Evolutionary conservation across 2,797 vertebrate genomes (phyloP).

Genomic region (Acanthiza pusilla): DNA sequence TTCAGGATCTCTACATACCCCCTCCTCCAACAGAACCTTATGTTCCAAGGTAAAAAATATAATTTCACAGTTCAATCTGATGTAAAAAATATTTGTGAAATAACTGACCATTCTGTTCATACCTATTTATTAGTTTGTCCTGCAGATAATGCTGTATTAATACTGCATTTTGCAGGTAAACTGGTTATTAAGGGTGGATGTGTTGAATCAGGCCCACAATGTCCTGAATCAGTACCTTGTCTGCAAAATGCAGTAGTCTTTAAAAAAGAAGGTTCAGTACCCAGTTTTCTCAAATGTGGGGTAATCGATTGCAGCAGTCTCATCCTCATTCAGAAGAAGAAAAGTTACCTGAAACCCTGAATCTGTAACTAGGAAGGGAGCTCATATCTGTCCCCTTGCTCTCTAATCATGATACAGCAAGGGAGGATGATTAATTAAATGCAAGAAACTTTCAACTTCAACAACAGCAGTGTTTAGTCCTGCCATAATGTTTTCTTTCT

Average conservation of each 20-base stretch:
- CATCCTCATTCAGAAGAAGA: not conserved
- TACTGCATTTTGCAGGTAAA: not conserved
- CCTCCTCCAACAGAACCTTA: constrained; percentile 95
- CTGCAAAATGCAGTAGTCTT: not conserved
- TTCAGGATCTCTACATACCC: constrained; percentile 96
- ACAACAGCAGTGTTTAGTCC: not conserved
- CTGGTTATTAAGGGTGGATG: not conserved
- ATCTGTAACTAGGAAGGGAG: not conserved
- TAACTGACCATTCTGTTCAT: not conserved
- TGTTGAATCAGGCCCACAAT: not conserved
- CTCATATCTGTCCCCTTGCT: not conserved
- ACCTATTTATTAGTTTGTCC: not conserved
- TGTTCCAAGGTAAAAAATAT: constrained; percentile 84
- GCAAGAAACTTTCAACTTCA: not conserved
- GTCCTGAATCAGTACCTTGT: not conserved
- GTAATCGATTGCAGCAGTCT: not conserved
- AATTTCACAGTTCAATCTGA: not conserved
- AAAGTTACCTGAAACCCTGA: not conserved
- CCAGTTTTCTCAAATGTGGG: not conserved
- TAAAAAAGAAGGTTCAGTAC: not conserved
- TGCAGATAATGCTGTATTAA: not conserved
- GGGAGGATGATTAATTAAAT: not conserved
- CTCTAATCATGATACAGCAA: not conserved
- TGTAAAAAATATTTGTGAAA: not conserved
- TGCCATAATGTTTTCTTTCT: not conserved